Base-by-base conservation (phyloP, 1,140 invertebrate species). In the Monomorium pharaonis region DNA sequence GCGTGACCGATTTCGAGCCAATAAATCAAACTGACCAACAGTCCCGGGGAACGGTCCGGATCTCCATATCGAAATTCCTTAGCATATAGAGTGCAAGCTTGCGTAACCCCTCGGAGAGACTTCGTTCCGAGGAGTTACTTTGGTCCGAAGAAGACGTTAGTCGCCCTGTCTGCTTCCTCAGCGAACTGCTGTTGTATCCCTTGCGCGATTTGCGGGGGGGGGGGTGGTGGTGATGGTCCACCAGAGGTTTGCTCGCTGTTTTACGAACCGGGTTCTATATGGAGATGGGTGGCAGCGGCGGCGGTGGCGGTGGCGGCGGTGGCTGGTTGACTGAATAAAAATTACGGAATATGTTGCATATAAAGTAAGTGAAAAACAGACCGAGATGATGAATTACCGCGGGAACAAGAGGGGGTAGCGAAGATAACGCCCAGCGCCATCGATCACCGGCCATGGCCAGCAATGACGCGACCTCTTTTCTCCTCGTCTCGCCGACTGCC, bases 331-430 rank as follows among this genome's bases (percentile, higher is more conserved):
- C 93, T 94, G 94, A 93, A 95, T 95, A 95, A 95, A 95, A 95
- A 95, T 95, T 94, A 95, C 92, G 92, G 94, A 94, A 95, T 94
- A 95, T 94, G 94, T 94, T 95, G 94, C 94, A 95, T 95, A 95
- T 94, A 95, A 95, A 95, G 93, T 95, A 94, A 95, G 94, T 94
- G 94, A 94, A 95, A 95, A 95, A 95, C 94, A 94, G 94, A 94
- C 94, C 87, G 91, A 95, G 93, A 95, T 95, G 94, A 94, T 95
- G 93, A 94, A 95, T 94, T 94, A 93, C 93, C 86, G 67, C 76
- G 84, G 78, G 85, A 80, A 88, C 86, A 84, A 86, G 78, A 85
- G 86, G 90, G 90, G 89, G 91, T 92, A 87, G 90, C 88, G 92
- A 92, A 91, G 94, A 94, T 94, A 94, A 95, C 94, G 93, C 93